Base-by-base conservation (phyloP, 2,113 vertebrate genomes). In the Zapornia atra region DNA sequence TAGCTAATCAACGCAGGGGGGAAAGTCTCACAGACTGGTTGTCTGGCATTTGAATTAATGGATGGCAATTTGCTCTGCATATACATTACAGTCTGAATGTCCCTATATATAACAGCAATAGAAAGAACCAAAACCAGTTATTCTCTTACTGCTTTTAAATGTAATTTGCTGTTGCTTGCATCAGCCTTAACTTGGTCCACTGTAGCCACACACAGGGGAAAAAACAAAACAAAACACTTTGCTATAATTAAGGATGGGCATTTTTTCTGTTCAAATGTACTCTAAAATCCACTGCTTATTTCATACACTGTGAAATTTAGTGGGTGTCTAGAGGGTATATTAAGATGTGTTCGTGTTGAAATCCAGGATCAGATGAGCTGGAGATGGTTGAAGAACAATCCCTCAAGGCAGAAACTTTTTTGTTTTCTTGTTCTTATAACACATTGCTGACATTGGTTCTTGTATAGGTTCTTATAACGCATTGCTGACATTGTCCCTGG, bases 221-320 rank as follows among this genome's bases (percentile, higher is more conserved):
- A 44, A 34, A 51, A 13, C 11, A 0, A 0, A 3, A 2, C 5
- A 44, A 56, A 56, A 11, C 38, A 10, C 22, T 38, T 71, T 28
- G 6, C 24, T 78, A 10, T 40, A 60, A 75, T 84, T 51, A 51
- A 84, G 34, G 34, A 50, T 42, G 50, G 9, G 13, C 28, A 40
- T 36, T 72, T 50, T 4, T 80, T 75, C 60, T 90, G 7, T 85
- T 85, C 90, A 86, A 86, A 86, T 31, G 3, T 46, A 15, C 25
- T 83, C 17, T 59, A 77, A 90, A 93, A 82, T 76, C 50, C 33
- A 51, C 33, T 42, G n/a, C 29, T 44, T 57, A 25, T 88, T 83
- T 94, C 40, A 77, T 92, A 61, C 20, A 57, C 40, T 40, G 29
- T 56, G 18, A 90, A 90, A 88, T 69, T 60, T 34, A 44, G n/a